These are phyloP conservation scores for Siphamia tubifer DNA, from an alignment of 2,113 vertebrate species.

Conservation along the genomic window DNA sequence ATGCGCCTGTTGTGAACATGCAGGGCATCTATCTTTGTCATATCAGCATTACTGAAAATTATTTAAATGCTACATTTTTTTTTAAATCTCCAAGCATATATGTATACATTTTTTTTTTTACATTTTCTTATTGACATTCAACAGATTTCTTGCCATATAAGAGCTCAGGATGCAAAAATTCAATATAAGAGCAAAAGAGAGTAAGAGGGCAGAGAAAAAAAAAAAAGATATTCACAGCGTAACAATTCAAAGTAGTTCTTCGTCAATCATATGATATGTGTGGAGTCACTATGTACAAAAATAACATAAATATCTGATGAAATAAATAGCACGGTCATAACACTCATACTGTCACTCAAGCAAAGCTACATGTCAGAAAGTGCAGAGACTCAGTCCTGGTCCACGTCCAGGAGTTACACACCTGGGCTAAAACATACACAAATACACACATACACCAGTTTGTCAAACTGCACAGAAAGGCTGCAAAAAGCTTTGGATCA, in stretches of 20 bases:
- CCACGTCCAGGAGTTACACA: constrained; percentile 34
- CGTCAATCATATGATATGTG: constrained; percentile 47
- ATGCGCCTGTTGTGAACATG: constrained; percentile 77
- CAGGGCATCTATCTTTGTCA: constrained; percentile 67
- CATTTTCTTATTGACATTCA: constrained; percentile 50
- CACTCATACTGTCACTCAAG: constrained; percentile 66
- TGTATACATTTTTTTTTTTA: background rate
- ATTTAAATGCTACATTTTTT: constrained; percentile 82
- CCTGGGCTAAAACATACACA: constrained; percentile 21
- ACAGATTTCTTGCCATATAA: constrained; percentile 53
- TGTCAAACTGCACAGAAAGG: constrained; percentile 32
- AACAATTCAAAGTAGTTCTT: constrained; percentile 44
- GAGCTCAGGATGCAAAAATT: constrained; percentile 65
- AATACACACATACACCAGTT: constrained; percentile 22
- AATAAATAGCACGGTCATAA: constrained; percentile 69
- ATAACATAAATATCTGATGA: constrained; percentile 67
- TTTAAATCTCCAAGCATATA: constrained; percentile 39
- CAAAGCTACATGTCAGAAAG: constrained; percentile 79
- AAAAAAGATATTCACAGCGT: constrained; percentile 63
- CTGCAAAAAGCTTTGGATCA: constrained; percentile 55
- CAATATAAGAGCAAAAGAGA: constrained; percentile 32
- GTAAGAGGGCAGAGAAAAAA: constrained; percentile 26
- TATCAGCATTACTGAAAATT: constrained; percentile 53
- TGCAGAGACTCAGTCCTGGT: constrained; percentile 58
- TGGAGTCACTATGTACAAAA: constrained; percentile 69